Conservation (phyloP, 35 echinoderm and acorn worm genomes). For the Nesometra sesokonis region DNA sequence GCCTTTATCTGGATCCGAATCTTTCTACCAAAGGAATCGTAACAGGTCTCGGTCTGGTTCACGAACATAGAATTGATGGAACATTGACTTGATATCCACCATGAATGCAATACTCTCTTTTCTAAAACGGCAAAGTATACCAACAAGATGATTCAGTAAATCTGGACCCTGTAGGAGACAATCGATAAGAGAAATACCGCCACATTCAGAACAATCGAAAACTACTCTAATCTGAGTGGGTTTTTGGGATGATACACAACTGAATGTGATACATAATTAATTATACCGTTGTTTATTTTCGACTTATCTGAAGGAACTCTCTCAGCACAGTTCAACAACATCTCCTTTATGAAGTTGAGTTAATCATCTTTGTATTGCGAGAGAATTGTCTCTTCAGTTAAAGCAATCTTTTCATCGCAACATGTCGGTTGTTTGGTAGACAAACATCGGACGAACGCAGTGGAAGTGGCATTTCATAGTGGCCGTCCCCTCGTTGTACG, state of each 20-base stretch:
- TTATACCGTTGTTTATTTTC: background rate
- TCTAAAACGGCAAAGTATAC: constrained; percentile 35
- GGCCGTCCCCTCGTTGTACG: constrained; percentile 7
- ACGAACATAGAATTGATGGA: constrained; percentile 17
- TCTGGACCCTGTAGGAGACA: constrained; percentile 36
- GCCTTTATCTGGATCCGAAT: background rate
- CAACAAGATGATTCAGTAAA: constrained; percentile 32
- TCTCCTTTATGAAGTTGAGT: constrained; percentile 14
- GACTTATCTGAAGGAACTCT: background rate
- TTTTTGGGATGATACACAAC: background rate
- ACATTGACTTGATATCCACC: constrained; percentile 37
- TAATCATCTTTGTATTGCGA: constrained; percentile 14
- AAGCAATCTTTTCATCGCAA: background rate
- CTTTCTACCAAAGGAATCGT: constrained; percentile 43
- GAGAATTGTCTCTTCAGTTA: constrained; percentile 10
- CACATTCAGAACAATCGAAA: constrained; percentile 40
- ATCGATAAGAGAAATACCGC: constrained; percentile 46
- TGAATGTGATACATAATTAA: background rate
- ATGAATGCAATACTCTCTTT: background rate
- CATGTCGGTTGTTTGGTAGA: constrained; percentile 14
- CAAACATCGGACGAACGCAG: constrained; percentile 1
- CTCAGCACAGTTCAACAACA: constrained; percentile 21
- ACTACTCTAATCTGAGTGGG: constrained; percentile 3
- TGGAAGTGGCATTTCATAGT: constrained; percentile 46
- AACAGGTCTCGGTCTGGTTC: background rate